A percentile compares a stretch with the other conserved stretches of the same genome.
These are phyloP conservation scores for Phaethornis superciliosus DNA, from an alignment of 2,113 vertebrate genomes.

Conservation along the genomic window DNA sequence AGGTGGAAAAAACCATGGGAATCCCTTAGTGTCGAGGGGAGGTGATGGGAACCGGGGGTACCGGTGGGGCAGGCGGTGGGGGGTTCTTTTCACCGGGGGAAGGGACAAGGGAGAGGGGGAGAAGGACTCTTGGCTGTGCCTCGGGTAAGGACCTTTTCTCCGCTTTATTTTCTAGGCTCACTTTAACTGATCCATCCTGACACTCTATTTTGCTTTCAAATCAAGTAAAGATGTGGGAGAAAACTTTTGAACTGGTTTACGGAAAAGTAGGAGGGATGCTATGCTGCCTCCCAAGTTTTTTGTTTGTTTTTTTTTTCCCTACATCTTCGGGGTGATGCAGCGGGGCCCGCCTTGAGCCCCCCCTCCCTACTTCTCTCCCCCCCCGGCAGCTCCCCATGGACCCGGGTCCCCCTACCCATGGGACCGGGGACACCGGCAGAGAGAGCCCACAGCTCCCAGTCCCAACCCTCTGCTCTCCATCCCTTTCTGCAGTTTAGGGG, in stretches of 20 bases:
- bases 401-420: too few species aligned
- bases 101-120: neutral
- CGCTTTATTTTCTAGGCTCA: neutral
- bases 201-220: slow-evolving; percentile 67
- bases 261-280: slow-evolving; percentile 36
- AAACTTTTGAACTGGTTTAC: slow-evolving; percentile 65
- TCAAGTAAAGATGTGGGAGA: slow-evolving; percentile 63
- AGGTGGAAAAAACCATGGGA: neutral
- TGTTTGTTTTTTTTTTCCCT: neutral
- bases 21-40: neutral
- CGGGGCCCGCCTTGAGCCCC: neutral
- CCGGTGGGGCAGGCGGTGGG: neutral
- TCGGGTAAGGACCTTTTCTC: neutral
- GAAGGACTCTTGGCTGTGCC: neutral
- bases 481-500: neutral
- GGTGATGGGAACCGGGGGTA: neutral
- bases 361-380: too few species aligned
- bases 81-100: neutral
- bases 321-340: neutral
- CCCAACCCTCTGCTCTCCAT: neutral
- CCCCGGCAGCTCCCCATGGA: neutral
- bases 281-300: neutral
- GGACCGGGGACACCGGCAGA: neutral
- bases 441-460: neutral
- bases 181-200: slow-evolving; percentile 52